Percentiles rank a stretch among this genome's conserved stretches.
phyloP scores from a whole-genome alignment of 2,797 vertebrate species.

The Chromobotia macracanthus region DNA sequence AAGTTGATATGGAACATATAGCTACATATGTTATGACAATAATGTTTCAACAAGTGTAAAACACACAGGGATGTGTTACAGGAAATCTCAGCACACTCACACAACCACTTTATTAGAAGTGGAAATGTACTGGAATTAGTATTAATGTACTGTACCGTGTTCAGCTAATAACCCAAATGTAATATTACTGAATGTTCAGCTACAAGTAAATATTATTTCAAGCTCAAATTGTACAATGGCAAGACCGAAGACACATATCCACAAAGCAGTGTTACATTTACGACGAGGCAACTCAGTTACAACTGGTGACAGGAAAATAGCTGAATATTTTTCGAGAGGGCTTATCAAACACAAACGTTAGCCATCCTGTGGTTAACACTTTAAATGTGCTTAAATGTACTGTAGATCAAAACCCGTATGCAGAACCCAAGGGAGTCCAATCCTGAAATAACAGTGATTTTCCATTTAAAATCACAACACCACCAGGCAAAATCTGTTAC shows the following conservation, averaged over 20 bases:
- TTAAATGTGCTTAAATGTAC: constrained; percentile 3
- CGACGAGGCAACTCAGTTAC: constrained; percentile 36
- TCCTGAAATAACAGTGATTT: constrained; percentile 23
- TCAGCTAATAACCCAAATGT: neutral
- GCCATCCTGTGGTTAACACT: constrained; percentile 48
- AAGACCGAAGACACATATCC: constrained; percentile 33
- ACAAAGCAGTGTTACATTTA: constrained; percentile 48
- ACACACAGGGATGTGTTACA: constrained; percentile 11
- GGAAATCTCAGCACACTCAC: constrained; percentile 24
- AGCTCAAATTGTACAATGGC: constrained; percentile 5
- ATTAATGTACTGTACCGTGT: constrained; percentile 3
- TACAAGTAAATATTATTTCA: neutral
- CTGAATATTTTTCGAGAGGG: constrained; percentile 59
- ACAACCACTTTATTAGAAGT: constrained; percentile 20
- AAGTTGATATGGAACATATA: constrained; percentile 25
- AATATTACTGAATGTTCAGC: neutral
- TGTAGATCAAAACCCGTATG: constrained; percentile 27
- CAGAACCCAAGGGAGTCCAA: constrained; percentile 7
- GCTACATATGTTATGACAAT: constrained; percentile 23
- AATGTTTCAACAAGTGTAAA: constrained; percentile 11
- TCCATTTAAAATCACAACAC: constrained; percentile 36
- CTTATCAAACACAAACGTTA: constrained; percentile 57
- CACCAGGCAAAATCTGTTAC: neutral
- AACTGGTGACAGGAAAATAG: constrained; percentile 60
- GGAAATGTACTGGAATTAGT: neutral